Evolutionary conservation across 2,888 invertebrate genomes (phyloP), one percentile per base, ranked within the genome.

Genomic region (Schrankia costaestrigalis): DNA sequence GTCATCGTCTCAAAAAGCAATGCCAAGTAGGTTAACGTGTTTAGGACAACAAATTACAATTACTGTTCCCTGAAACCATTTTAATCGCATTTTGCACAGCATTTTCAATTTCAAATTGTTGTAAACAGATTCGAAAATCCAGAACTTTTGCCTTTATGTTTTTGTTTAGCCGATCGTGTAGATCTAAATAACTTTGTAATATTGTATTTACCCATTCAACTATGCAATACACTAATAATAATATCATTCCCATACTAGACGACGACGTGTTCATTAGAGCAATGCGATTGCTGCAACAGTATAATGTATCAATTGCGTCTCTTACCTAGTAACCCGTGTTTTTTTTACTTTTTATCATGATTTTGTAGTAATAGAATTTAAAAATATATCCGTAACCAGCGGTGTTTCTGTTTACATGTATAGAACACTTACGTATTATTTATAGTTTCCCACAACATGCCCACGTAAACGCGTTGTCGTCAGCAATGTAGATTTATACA

Each of bases 381-480:
- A 26, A 40, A 40, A 22, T 22, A 43, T 38, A 9, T 30, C 4
- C 21, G 11, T 7, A 11, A 28, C 32, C 29, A 36, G 30, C 28
- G 15, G 21, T 50, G 25, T 38, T 40, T 41, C 41, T 63, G 58
- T 64, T 63, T 66, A 63, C 63, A 54, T 55, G 32, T 45, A 50
- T 42, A 45, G 47, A 55, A 55, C 46, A 57, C 44, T 26, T 44
- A 35, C 34, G 49, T 45, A 50, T 59, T 59, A 58, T 67, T 63
- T 65, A 61, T 66, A 64, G 65, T 59, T 28, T 30, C 44, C 39
- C 46, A 35, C 49, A 57, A 46, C 26, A 42, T 53, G 41, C 36
- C 54, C 54, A 56, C 57, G 62, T 62, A 61, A 63, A 63, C 49
- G 56, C 33, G 31, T 37, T 65, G 59, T 56, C 61, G 60, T 62